A percentile compares a stretch with the other conserved stretches of the same genome.
Conservation (phyloP, 2,797 vertebrate genomes). For the Melanotaenia pygmaea region DNA sequence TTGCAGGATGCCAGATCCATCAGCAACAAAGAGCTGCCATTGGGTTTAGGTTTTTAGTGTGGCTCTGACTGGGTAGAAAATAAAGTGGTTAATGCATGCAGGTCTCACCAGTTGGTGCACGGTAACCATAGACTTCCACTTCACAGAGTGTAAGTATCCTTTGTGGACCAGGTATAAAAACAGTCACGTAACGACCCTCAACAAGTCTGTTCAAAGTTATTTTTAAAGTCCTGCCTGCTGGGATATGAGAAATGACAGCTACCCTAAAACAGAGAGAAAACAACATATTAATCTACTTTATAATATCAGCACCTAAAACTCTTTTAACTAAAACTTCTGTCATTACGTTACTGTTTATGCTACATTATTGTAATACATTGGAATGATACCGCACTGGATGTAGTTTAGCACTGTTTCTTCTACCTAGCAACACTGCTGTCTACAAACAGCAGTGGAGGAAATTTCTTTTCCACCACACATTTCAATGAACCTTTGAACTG, state of each 20-base stretch:
- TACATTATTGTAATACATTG: not conserved
- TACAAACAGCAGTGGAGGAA: not conserved
- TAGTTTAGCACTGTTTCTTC: not conserved
- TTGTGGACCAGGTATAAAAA: not conserved
- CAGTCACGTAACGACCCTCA: slow-evolving; percentile 49
- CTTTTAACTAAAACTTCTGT: not conserved
- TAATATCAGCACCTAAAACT: not conserved
- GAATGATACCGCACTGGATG: not conserved
- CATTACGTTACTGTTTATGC: not conserved
- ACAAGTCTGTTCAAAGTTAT: not conserved
- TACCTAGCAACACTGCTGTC: not conserved
- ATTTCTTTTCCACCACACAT: not conserved
- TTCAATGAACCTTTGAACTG: not conserved
- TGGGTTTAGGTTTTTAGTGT: not conserved
- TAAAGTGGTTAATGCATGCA: not conserved
- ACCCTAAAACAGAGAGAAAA: slow-evolving; percentile 18
- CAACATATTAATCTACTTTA: not conserved
- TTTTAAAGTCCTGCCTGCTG: slow-evolving; percentile 10
- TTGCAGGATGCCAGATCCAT: not conserved
- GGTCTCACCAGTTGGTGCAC: slow-evolving; percentile 46
- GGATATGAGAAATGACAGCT: slow-evolving; percentile 11
- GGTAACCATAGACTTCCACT: slow-evolving; percentile 56
- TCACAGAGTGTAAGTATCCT: slow-evolving; percentile 33
- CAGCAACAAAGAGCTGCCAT: not conserved
- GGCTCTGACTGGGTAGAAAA: not conserved